Conservation (phyloP, 2,888 invertebrate species). For the Spisula solida region DNA sequence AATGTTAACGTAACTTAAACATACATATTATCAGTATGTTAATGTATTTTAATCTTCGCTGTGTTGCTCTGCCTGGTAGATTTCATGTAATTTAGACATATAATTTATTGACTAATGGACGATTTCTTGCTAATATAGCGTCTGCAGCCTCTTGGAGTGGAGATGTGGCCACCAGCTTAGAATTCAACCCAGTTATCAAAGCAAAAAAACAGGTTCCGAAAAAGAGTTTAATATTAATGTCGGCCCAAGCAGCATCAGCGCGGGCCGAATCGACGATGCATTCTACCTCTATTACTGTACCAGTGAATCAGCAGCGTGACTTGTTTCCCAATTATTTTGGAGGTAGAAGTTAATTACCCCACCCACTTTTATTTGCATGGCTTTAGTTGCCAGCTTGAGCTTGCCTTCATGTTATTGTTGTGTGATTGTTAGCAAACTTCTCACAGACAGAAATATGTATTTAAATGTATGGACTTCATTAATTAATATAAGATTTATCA, state of each 20-base stretch:
- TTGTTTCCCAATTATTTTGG: slow-evolving; percentile 9
- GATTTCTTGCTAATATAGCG: slow-evolving; percentile 39
- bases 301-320: slow-evolving; percentile 15
- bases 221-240: slow-evolving; percentile 44
- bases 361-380: slow-evolving; percentile 41
- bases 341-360: slow-evolving; percentile 17
- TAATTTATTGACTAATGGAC: slow-evolving; percentile 13
- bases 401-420: slow-evolving; percentile 34
- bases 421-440: neutral
- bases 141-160: slow-evolving; percentile 5
- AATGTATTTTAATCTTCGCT: neutral
- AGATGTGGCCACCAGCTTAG: slow-evolving; percentile 25
- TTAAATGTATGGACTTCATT: too few relatives aligned
- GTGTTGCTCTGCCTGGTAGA: neutral
- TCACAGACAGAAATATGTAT: neutral
- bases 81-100: neutral
- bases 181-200: slow-evolving; percentile 36
- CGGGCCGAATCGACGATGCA: neutral
- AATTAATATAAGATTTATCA: too few relatives aligned
- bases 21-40: neutral
- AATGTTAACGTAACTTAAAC: neutral
- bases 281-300: slow-evolving; percentile 30
- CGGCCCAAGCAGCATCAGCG: neutral
- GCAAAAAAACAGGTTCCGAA: slow-evolving; percentile 35
- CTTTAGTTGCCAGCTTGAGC: slow-evolving; percentile 51